These are phyloP conservation scores for Himalopsyche kuldschensis DNA, from an alignment of 2,888 invertebrate species.

Conservation along the genomic window DNA sequence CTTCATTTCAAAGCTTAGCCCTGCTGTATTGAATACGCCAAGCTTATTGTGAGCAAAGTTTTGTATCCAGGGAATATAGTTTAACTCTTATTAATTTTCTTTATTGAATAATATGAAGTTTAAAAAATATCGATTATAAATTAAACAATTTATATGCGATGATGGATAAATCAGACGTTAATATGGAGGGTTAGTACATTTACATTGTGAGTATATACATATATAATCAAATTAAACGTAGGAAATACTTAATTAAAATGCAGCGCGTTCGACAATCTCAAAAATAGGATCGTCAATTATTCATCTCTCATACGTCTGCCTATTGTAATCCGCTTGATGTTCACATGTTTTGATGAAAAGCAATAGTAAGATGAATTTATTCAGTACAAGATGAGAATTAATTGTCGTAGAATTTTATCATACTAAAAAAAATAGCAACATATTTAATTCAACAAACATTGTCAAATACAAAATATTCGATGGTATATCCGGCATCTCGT, in stretches of 20 bases:
- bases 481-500: too few relatives aligned
- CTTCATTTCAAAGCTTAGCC: too few relatives aligned
- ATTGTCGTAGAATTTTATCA: background rate
- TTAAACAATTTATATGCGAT: too few relatives aligned
- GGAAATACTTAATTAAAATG: slow-evolving; percentile 12
- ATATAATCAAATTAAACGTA: background rate
- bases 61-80: too few relatives aligned
- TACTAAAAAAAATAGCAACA: too few relatives aligned
- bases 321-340: background rate
- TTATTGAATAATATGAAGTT: too few relatives aligned
- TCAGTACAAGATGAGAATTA: background rate
- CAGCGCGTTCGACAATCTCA: background rate
- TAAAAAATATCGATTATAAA: too few relatives aligned
- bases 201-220: background rate
- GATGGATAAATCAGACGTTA: background rate
- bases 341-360: background rate
- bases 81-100: too few relatives aligned
- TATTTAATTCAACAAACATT: too few relatives aligned
- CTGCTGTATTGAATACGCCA: too few relatives aligned
- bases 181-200: background rate
- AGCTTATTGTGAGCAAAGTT: too few relatives aligned
- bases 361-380: background rate
- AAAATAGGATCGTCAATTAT: background rate
- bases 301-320: background rate
- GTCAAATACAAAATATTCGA: too few relatives aligned